phyloP scores from a whole-genome alignment of 2,113 vertebrate genomes.

The Amphilophus citrinellus region DNA sequence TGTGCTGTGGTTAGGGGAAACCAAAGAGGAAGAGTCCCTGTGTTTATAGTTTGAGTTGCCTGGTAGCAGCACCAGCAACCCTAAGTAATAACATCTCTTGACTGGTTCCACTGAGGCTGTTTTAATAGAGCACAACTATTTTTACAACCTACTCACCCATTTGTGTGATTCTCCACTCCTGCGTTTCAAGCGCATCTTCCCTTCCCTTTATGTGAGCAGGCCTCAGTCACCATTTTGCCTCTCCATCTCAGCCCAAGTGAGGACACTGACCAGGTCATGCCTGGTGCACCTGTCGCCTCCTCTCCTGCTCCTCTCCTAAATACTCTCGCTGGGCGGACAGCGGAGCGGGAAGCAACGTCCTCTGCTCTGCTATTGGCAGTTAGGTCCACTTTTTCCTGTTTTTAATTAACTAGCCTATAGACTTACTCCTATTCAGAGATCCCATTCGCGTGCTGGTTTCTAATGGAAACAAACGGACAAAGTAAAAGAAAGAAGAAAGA shows the following conservation, averaged over 20 bases:
- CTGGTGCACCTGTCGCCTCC: constrained; percentile 56
- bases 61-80: constrained; percentile 39
- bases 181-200: constrained; percentile 10
- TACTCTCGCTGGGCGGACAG: constrained; percentile 75
- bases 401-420: background rate
- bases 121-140: background rate
- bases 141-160: constrained; percentile 65
- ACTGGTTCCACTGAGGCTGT: background rate
- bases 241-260: background rate
- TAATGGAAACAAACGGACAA: constrained; percentile 58
- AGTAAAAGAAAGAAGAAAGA: background rate
- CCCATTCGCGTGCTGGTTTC: constrained; percentile 66
- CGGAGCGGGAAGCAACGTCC: constrained; percentile 81
- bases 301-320: constrained; percentile 70
- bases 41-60: constrained; percentile 62
- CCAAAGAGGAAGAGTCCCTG: background rate
- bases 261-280: constrained; percentile 13
- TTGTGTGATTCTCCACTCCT: constrained; percentile 38
- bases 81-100: background rate
- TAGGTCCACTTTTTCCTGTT: background rate
- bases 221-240: background rate
- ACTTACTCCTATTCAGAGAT: constrained; percentile 16
- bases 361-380: constrained; percentile 70
- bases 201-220: background rate
- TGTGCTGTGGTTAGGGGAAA: background rate